phyloP scores from a whole-genome alignment of 2,113 vertebrate species.

The Zosterops borbonicus region DNA sequence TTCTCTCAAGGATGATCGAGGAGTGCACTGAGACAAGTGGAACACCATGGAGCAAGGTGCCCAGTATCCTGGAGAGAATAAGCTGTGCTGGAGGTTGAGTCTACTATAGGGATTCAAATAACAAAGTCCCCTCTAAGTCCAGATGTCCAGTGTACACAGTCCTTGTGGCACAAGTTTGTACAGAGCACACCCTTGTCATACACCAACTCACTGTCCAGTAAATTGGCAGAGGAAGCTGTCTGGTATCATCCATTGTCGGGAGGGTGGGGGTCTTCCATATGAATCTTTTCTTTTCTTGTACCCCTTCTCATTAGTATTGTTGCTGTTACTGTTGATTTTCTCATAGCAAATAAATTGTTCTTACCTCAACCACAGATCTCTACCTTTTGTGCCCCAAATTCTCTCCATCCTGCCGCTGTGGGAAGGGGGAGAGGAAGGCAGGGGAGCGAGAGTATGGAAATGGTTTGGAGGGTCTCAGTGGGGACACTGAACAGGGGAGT shows the following conservation, averaged over 20 bases:
- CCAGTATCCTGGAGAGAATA: neutral
- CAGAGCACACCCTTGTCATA: rapidly evolving
- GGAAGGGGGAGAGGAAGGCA: neutral
- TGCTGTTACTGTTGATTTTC: neutral
- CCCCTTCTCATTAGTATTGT: too few relatives aligned
- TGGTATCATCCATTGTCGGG: neutral
- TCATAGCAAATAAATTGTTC: neutral
- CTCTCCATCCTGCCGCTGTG: neutral
- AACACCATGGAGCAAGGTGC: neutral
- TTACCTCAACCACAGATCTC: neutral
- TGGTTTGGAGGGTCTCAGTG: neutral
- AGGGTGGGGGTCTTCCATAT: neutral
- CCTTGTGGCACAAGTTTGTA: neutral
- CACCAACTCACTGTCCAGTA: rapidly evolving
- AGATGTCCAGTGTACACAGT: neutral
- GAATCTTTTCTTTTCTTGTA: neutral
- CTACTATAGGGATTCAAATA: neutral
- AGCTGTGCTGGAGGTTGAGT: neutral
- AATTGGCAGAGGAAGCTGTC: neutral
- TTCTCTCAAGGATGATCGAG: neutral
- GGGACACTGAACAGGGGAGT: neutral
- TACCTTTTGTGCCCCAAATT: neutral
- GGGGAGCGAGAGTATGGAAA: rapidly evolving
- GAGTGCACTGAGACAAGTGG: neutral
- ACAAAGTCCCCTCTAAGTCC: neutral